Evolutionary conservation across 37 sponge, comb jelly and placozoan species (phyloP), one percentile per base, ranked within the genome.

Genomic region (Sycon ciliatum): DNA sequence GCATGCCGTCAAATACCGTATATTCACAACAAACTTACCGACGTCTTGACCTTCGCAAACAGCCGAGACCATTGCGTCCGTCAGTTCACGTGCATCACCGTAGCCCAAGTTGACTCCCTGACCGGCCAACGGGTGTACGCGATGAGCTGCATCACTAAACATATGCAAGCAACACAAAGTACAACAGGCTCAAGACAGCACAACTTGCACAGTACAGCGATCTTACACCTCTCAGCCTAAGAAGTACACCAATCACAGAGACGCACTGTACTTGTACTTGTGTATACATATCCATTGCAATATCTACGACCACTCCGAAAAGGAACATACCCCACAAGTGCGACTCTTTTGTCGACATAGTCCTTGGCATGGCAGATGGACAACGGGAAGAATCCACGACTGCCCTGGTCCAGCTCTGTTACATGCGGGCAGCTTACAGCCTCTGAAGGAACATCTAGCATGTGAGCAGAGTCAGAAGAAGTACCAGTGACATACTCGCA

Each of bases 241-340:
- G n/a, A n/a, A n/a, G n/a, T n/a, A n/a, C n/a, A n/a, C n/a, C n/a
- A 23, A 28, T 60, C 26, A 28, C 32, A 60, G 7, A 28, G 24
- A 28, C 7, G 26, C 11, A 22, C 63, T 60, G 16, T 22, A 30
- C 49, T 18, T 13, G 13, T 9, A 42, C 49, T 42, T 42, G 49
- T 22, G 31, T 60, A 9, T n/a, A n/a, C n/a, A n/a, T n/a, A n/a
- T n/a, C n/a, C n/a, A n/a, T n/a, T n/a, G n/a, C n/a, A n/a, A n/a
- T n/a, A n/a, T n/a, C n/a, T n/a, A n/a, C n/a, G n/a, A n/a, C n/a
- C n/a, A n/a, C n/a, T n/a, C n/a, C n/a, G n/a, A n/a, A n/a, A n/a
- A n/a, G n/a, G n/a, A n/a, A 30, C 78, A 76, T 30, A 85, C 86
- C 90, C 90, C n/a, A 89, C 55, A n/a, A 89, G 80, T 11, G 77